Conservation (phyloP, 2,797 vertebrate genomes). For the Falco novaeseelandiae region DNA sequence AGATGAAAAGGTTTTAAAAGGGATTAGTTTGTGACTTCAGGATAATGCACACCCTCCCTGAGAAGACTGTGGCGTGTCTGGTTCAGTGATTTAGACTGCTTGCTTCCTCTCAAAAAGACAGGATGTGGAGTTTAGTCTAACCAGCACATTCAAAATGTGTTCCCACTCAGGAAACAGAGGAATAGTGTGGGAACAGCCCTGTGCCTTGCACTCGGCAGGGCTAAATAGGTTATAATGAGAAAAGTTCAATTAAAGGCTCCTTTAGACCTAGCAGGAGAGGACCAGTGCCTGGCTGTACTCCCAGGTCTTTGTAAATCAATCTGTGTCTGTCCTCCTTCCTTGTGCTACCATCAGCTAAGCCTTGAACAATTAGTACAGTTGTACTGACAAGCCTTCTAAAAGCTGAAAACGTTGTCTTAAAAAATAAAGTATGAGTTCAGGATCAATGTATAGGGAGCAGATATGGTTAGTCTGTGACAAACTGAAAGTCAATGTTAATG, state of each 20-base stretch:
- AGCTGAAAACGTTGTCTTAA: not conserved
- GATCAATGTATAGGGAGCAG: not conserved
- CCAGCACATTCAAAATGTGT: not conserved
- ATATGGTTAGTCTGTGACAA: not conserved
- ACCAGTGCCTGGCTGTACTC: not conserved
- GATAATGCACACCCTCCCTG: not conserved
- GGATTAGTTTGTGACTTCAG: not conserved
- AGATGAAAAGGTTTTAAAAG: not conserved
- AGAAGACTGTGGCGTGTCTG: not conserved
- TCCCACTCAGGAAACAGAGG: not conserved
- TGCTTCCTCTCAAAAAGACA: not conserved
- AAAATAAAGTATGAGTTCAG: not conserved
- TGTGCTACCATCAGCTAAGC: not conserved
- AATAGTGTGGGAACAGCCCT: not conserved
- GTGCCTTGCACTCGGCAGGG: not conserved
- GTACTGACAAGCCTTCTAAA: not conserved
- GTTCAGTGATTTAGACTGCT: not conserved
- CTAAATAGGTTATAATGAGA: not conserved
- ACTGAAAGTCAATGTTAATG: not conserved
- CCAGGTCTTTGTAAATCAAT: not conserved
- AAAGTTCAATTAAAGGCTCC: not conserved
- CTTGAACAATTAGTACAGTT: not conserved
- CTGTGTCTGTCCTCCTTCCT: not conserved
- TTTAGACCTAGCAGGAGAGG: conserved; percentile 6
- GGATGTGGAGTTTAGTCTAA: not conserved